Evolutionary conservation across 1,140 invertebrate genomes (phyloP).

Genomic region (Capitella teleta): DNA sequence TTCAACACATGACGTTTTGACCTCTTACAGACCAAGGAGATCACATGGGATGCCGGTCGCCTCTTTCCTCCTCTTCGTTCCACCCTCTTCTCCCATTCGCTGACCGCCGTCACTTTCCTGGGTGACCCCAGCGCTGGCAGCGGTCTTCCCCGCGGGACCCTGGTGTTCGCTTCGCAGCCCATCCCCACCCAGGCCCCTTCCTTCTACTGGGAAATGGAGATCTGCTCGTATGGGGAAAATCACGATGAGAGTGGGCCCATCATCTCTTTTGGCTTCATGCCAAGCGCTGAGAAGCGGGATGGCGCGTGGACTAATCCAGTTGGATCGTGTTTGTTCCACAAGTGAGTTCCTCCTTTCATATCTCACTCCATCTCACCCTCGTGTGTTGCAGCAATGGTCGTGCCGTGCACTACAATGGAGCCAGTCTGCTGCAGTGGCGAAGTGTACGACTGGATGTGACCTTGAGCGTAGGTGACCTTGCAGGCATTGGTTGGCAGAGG

Average conservation of each 20-base stretch:
- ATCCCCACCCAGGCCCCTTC: conserved; percentile 38
- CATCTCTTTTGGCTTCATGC: conserved; percentile 41
- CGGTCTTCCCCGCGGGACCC: conserved; percentile 33
- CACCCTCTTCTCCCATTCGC: conserved; percentile 31
- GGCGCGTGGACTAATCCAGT: conserved; percentile 40
- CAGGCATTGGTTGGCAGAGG: conserved; percentile 41
- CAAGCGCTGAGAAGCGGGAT: conserved; percentile 38
- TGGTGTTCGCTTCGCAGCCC: conserved; percentile 35
- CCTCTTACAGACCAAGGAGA: conserved; percentile 34
- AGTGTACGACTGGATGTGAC: conserved; percentile 36
- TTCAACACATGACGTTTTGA: background rate
- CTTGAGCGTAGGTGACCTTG: conserved; percentile 36
- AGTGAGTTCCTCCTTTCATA: conserved; percentile 28
- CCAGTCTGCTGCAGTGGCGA: conserved; percentile 40
- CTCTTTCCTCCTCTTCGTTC: conserved; percentile 34
- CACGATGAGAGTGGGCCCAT: conserved; percentile 35
- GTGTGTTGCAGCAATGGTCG: conserved; percentile 32
- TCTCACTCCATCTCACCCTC: background rate
- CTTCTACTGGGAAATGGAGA: conserved; percentile 41
- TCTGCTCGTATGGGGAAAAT: conserved; percentile 36
- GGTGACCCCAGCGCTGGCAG: conserved; percentile 34
- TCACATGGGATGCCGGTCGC: conserved; percentile 30
- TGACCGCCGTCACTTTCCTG: conserved; percentile 35
- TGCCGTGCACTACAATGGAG: conserved; percentile 42
- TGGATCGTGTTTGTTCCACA: conserved; percentile 38